Evolutionary conservation across 1,140 invertebrate genomes (phyloP).

Genomic region (Solenopsis fugax): DNA sequence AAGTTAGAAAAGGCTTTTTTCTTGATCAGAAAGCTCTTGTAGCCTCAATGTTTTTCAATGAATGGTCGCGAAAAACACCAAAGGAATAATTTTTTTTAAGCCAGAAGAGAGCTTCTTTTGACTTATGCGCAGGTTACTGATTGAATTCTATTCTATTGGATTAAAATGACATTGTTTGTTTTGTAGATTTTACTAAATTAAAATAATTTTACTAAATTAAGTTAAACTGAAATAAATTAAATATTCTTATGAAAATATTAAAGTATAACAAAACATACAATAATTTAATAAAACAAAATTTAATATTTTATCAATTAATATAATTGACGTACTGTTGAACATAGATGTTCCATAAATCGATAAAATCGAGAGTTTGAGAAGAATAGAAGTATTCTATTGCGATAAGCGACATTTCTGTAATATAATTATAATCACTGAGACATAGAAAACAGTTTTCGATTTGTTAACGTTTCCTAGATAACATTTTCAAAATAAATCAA

Average conservation of each 20-base stretch:
- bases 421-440: neutral
- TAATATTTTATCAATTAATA: neutral
- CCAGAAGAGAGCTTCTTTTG: neutral
- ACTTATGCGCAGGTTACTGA: neutral
- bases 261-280: neutral
- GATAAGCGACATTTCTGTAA: neutral
- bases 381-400: neutral
- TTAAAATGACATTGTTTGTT: neutral
- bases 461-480: too few species aligned
- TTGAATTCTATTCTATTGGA: neutral
- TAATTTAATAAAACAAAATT: neutral
- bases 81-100: conserved; percentile 29
- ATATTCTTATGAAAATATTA: conserved; percentile 3
- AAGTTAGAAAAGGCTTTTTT: conserved; percentile 31
- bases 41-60: conserved; percentile 44
- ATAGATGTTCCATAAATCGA: neutral
- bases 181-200: neutral
- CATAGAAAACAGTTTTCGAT: too few species aligned
- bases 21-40: conserved; percentile 40
- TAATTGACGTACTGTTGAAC: neutral
- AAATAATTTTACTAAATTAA: neutral
- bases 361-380: neutral
- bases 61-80: conserved; percentile 19
- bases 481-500: conserved; percentile 1
- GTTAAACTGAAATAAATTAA: neutral